phyloP scores from a whole-genome alignment of 2,888 invertebrate genomes.

The Theodoxus fluviatilis region DNA sequence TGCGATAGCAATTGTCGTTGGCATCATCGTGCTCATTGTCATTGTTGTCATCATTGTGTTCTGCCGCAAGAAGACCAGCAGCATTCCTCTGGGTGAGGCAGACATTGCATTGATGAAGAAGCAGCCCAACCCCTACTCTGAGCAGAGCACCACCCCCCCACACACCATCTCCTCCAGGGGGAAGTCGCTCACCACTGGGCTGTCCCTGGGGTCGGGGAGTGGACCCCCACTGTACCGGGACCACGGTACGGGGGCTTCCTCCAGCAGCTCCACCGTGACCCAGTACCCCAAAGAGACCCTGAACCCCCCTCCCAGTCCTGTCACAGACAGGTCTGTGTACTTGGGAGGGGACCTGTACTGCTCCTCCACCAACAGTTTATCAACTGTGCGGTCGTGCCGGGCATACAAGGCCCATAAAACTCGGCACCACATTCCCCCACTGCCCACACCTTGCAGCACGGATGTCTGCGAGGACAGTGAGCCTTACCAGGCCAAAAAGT shows the following conservation, averaged over 20 bases:
- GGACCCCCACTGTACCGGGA: conserved; percentile 69
- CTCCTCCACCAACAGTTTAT: conserved; percentile 57
- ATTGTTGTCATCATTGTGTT: conserved; percentile 66
- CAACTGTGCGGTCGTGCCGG: conserved; percentile 71
- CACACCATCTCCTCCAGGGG: conserved; percentile 48
- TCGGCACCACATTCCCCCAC: conserved; percentile 74
- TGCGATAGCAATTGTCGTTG: conserved; percentile 66
- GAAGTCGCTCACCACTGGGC: conserved; percentile 49
- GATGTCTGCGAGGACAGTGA: conserved; percentile 81
- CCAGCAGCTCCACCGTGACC: conserved; percentile 74
- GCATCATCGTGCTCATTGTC: conserved; percentile 69
- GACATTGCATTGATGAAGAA: conserved; percentile 53
- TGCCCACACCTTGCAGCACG: conserved; percentile 92
- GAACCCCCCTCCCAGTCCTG: conserved; percentile 91
- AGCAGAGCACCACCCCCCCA: conserved; percentile 39
- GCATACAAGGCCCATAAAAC: conserved; percentile 70
- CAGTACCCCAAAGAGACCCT: conserved; percentile 77
- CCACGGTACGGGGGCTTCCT: conserved; percentile 76
- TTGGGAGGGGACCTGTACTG: conserved; percentile 47
- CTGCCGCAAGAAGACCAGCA: conserved; percentile 53
- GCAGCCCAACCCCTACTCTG: conserved; percentile 46
- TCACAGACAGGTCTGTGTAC: conserved; percentile 68
- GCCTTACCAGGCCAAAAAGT: conserved; percentile 55
- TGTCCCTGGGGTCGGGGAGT: conserved; percentile 51
- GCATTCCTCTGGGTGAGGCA: conserved; percentile 42